phyloP scores from a whole-genome alignment of 2,113 vertebrate species.

The Vulpes vulpes region DNA sequence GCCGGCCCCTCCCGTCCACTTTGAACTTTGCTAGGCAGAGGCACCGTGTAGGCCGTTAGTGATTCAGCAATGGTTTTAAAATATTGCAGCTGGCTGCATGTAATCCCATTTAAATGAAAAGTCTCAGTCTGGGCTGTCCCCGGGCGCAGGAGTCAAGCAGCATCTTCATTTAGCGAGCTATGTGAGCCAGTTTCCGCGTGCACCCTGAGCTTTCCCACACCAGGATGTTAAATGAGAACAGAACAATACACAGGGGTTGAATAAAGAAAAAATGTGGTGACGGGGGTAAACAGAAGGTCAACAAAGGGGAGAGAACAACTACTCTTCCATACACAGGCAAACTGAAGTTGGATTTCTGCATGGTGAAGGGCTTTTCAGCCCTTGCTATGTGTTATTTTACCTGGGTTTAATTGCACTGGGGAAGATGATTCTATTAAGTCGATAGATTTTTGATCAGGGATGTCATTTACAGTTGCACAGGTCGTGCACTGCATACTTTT shows the following conservation, averaged over 20 bases:
- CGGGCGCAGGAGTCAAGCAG: neutral
- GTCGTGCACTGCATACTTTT: neutral
- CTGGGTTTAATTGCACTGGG: neutral
- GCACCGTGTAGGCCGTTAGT: neutral
- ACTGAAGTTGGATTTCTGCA: neutral
- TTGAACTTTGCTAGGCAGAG: neutral
- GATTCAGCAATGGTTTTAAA: slow-evolving; percentile 41
- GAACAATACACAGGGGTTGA: neutral
- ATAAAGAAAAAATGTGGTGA: neutral
- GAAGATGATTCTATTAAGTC: neutral
- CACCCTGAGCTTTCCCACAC: neutral
- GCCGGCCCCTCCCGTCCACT: neutral
- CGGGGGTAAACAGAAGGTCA: neutral
- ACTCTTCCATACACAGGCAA: neutral
- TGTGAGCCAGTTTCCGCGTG: neutral
- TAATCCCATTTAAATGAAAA: neutral
- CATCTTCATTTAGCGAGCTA: neutral
- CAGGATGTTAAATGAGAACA: neutral
- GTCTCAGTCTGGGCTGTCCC: neutral
- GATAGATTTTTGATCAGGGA: neutral
- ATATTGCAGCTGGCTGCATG: neutral
- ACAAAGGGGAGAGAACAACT: neutral
- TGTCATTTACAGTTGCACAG: neutral
- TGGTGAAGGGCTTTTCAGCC: neutral
- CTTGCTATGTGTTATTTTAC: neutral